Evolutionary conservation across 2,797 vertebrate genomes (phyloP).

Genomic region (Sibirionetta formosa): DNA sequence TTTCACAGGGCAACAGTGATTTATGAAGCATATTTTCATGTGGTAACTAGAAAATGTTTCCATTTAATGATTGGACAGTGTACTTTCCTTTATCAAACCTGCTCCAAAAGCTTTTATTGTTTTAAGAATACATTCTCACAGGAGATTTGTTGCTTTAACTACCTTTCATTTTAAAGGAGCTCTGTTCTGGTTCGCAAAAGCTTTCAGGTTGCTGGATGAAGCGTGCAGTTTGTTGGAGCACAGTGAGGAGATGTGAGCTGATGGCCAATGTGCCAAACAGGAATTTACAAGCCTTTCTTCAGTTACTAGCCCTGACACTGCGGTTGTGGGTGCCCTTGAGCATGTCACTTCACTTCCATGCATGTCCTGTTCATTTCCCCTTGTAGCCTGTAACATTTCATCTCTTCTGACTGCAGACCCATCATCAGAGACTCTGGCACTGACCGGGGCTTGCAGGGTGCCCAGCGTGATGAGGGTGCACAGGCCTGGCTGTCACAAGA

Average conservation of each 20-base stretch:
- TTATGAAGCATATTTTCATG: conserved; percentile 43
- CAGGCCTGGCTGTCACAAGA: not conserved
- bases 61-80: conserved; percentile 12
- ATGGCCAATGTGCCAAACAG: not conserved
- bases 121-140: conserved; percentile 16
- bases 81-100: conserved; percentile 50
- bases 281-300: not conserved
- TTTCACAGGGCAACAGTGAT: conserved; percentile 21
- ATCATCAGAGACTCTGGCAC: not conserved
- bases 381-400: not conserved
- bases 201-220: not conserved
- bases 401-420: not conserved
- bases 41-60: conserved; percentile 31
- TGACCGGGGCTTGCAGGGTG: not conserved
- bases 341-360: not conserved
- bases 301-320: not conserved
- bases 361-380: not conserved
- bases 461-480: not conserved
- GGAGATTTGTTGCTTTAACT: not conserved
- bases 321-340: not conserved
- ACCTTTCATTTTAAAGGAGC: not conserved
- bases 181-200: not conserved
- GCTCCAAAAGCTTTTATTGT: not conserved
- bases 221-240: not conserved
- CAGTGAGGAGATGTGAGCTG: not conserved